Percentiles rank a stretch among this genome's conserved stretches.
Conservation (phyloP, 2,888 invertebrate genomes). For the Apoderus coryli region DNA sequence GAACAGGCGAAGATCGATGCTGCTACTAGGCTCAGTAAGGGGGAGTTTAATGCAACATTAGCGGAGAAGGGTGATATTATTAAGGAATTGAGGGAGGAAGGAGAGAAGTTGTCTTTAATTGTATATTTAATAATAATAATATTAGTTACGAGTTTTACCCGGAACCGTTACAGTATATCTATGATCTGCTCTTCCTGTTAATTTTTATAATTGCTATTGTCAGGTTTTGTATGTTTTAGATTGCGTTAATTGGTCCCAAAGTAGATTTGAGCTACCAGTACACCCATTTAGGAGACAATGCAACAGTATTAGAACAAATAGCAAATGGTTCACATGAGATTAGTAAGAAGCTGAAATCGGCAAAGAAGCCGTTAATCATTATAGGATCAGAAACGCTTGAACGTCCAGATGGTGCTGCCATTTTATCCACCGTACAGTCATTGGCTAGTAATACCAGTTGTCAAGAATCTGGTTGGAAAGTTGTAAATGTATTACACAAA, state of each 20-base stretch:
- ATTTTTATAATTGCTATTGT: too few species aligned
- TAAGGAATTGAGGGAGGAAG: too few species aligned
- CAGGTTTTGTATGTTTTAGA: too few species aligned
- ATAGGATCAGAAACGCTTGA: slow-evolving; percentile 77
- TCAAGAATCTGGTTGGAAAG: slow-evolving; percentile 46
- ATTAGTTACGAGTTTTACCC: too few species aligned
- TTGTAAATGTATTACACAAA: slow-evolving; percentile 87
- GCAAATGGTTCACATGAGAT: slow-evolving; percentile 56
- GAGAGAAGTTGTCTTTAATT: too few species aligned
- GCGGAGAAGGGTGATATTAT: too few species aligned
- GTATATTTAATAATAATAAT: too few species aligned
- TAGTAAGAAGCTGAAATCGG: slow-evolving; percentile 50
- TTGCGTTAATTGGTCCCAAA: slow-evolving; percentile 80
- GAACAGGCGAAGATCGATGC: too few species aligned
- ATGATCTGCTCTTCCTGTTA: too few species aligned
- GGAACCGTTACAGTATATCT: too few species aligned
- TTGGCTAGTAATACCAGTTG: slow-evolving; percentile 48
- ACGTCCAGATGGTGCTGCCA: slow-evolving; percentile 60
- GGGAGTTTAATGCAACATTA: too few species aligned
- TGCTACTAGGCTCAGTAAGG: too few species aligned
- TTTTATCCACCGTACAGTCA: slow-evolving; percentile 60
- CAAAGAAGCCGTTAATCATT: slow-evolving; percentile 82
- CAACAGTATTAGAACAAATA: slow-evolving; percentile 59
- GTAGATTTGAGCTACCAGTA: slow-evolving; percentile 90
- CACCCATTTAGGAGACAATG: slow-evolving; percentile 74